Conservation (phyloP, 2,888 invertebrate species). For the Agrochola lychnidis region DNA sequence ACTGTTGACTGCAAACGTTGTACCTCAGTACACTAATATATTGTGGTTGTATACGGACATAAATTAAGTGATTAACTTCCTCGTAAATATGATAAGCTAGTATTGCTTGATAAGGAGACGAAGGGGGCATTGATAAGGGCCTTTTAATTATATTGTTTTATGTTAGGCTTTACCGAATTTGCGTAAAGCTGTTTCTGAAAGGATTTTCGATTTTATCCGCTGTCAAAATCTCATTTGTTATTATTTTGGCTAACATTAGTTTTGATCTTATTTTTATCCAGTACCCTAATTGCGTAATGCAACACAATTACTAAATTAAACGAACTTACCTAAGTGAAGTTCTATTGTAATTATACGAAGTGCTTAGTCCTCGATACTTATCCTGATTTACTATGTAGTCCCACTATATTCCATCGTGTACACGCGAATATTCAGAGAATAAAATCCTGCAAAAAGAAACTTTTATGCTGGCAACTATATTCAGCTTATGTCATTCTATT, state of each 20-base stretch:
- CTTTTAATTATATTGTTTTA: background rate
- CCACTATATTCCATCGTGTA: too few species aligned
- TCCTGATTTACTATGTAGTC: too few species aligned
- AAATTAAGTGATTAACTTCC: constrained; percentile 23
- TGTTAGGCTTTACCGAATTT: background rate
- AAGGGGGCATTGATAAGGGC: constrained; percentile 26
- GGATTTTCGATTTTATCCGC: background rate
- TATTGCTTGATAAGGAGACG: constrained; percentile 39
- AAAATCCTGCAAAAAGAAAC: too few species aligned
- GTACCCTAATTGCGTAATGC: too few species aligned
- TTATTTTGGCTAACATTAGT: background rate
- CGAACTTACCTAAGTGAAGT: too few species aligned
- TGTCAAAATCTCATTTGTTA: background rate
- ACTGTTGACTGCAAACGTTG: background rate
- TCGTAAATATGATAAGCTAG: constrained; percentile 39
- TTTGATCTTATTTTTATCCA: too few species aligned
- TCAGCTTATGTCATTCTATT: too few species aligned
- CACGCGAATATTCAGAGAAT: too few species aligned
- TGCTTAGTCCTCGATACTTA: too few species aligned
- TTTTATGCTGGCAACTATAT: too few species aligned
- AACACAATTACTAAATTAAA: too few species aligned
- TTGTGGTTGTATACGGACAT: background rate
- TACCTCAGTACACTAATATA: background rate
- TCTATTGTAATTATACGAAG: too few species aligned
- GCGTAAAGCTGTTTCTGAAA: background rate